Evolutionary conservation across 35 echinoderm and acorn worm genomes (phyloP).

Genomic region (Acanthaster planci): DNA sequence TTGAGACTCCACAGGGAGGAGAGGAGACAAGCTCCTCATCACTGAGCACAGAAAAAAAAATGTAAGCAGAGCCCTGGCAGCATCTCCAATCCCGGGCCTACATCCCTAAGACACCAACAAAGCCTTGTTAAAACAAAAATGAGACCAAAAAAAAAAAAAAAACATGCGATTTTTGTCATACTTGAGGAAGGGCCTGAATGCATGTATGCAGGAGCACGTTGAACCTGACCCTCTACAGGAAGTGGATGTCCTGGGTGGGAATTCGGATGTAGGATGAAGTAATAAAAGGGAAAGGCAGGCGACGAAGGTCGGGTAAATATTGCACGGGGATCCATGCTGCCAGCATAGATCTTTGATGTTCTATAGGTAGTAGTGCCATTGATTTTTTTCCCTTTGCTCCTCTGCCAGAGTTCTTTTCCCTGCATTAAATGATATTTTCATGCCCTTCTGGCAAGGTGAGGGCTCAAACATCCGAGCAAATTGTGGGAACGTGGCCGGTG

Average conservation of each 20-base stretch:
- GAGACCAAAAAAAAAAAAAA: too few species aligned
- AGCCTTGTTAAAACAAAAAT: background rate
- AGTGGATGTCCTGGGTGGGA: constrained; percentile 8
- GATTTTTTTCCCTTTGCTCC: background rate
- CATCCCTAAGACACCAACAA: background rate
- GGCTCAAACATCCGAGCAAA: constrained; percentile 21
- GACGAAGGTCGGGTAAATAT: constrained; percentile 23
- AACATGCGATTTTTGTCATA: too few species aligned
- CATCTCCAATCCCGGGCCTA: background rate
- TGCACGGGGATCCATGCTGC: background rate
- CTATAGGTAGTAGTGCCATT: constrained; percentile 11
- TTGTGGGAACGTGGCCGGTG: background rate
- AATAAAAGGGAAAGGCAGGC: background rate
- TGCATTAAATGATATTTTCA: constrained; percentile 34
- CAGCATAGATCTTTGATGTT: background rate
- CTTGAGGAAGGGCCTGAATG: too few species aligned
- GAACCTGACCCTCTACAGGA: background rate
- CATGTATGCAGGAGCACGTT: constrained; percentile 12
- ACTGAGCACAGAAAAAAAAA: background rate
- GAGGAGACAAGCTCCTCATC: constrained; percentile 11
- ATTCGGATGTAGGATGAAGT: background rate
- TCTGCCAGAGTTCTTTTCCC: constrained; percentile 2
- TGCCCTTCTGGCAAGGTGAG: background rate
- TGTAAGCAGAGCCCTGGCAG: constrained; percentile 8
- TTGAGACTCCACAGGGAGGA: constrained; percentile 1